phyloP scores from a whole-genome alignment of 2,888 invertebrate genomes.

The Folsomia candida region DNA sequence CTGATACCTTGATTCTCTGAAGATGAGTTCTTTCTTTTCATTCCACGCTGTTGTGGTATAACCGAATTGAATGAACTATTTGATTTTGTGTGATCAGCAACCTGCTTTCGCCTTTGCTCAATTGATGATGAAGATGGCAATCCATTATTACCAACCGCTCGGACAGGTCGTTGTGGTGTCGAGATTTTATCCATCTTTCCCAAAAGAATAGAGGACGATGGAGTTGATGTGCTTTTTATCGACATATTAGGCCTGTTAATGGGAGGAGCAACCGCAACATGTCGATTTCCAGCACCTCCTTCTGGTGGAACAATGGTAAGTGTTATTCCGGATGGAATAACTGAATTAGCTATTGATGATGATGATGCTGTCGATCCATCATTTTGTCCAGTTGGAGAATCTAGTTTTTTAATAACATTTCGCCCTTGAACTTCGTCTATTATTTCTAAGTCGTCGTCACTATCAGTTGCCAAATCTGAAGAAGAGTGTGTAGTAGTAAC shows the following conservation, averaged over 20 bases:
- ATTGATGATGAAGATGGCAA: constrained; percentile 37
- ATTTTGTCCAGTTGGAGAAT: constrained; percentile 3
- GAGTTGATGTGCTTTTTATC: too few species aligned
- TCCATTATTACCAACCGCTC: background rate
- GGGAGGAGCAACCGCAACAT: background rate
- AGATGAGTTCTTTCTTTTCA: constrained; percentile 16
- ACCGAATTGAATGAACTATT: background rate
- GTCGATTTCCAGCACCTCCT: background rate
- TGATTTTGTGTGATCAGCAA: background rate
- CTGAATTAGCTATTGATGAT: background rate
- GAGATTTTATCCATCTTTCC: background rate
- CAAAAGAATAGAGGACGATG: background rate
- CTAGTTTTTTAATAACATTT: background rate
- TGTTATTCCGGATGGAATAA: background rate
- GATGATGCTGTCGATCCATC: background rate
- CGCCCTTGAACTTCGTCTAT: constrained; percentile 34
- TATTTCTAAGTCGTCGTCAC: constrained; percentile 36
- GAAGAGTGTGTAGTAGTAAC: background rate
- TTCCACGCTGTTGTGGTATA: constrained; percentile 2
- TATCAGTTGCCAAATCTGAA: background rate
- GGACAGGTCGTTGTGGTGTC: background rate
- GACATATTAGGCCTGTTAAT: background rate
- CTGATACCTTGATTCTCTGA: constrained; percentile 3
- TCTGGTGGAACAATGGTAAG: background rate
- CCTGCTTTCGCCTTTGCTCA: constrained; percentile 52